Evolutionary conservation across 1,140 invertebrate species (phyloP).

Genomic region (Pristionchus pacificus): DNA sequence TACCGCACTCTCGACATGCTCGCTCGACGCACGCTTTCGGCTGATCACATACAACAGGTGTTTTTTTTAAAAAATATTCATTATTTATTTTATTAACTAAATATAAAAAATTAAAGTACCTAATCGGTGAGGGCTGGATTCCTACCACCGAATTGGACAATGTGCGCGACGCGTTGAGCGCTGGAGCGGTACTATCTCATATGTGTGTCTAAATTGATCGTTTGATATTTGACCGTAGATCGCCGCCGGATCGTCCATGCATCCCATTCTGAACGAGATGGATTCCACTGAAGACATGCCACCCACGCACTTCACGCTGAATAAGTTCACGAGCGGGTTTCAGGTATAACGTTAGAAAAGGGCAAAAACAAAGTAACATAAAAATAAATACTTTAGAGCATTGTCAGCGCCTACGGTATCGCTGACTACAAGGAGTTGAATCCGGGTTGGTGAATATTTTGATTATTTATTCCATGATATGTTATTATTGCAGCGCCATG

Average conservation of each 20-base stretch:
- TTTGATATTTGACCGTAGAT: slow-evolving; percentile 42
- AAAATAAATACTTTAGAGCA: slow-evolving; percentile 59
- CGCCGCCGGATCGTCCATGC: slow-evolving; percentile 59
- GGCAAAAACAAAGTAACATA: slow-evolving; percentile 20
- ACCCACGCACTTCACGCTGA: slow-evolving; percentile 62
- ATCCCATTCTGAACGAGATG: slow-evolving; percentile 61
- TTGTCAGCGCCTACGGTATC: slow-evolving; percentile 63
- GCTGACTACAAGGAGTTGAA: slow-evolving; percentile 62
- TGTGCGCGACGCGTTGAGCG: slow-evolving; percentile 78
- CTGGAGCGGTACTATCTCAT: slow-evolving; percentile 73
- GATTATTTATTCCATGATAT: slow-evolving; percentile 1
- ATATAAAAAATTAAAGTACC: no score
- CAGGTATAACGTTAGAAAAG: no score
- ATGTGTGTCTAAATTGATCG: slow-evolving; percentile 1
- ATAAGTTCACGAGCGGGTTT: slow-evolving; percentile 66
- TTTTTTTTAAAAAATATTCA: no score
- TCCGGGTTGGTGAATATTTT: slow-evolving; percentile 50
- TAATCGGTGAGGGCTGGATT: slow-evolving; percentile 99
- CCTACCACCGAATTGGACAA: slow-evolving; percentile 83
- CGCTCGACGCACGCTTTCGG: no score
- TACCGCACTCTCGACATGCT: no score
- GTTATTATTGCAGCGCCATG: slow-evolving; percentile 66
- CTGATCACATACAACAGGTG: no score
- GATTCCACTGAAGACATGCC: slow-evolving; percentile 58
- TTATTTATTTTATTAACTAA: no score